phyloP scores from a whole-genome alignment of 1,140 invertebrate species.

The Philaenus spumarius region DNA sequence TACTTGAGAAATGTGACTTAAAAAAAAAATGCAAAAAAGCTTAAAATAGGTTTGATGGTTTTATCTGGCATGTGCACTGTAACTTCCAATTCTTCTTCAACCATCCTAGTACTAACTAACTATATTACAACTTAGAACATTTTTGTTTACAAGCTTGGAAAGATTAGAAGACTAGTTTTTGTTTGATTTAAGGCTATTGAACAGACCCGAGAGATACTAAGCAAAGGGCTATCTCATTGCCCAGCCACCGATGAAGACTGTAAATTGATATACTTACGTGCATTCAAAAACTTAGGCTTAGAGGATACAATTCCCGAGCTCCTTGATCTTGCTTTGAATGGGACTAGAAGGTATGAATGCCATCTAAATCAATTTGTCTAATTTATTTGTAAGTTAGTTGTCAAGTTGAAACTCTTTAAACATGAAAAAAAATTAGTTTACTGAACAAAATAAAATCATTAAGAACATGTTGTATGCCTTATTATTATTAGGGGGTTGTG shows the following conservation, averaged over 20 bases:
- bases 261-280: constrained; percentile 43
- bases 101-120: no score
- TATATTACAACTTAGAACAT: no score
- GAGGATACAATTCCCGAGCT: constrained; percentile 50
- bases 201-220: constrained; percentile 1
- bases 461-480: no score
- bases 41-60: no score
- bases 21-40: no score
- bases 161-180: no score
- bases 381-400: neutral
- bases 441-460: no score
- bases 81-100: no score
- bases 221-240: constrained; percentile 16
- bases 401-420: neutral
- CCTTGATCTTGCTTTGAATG: constrained; percentile 45
- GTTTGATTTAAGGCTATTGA: constrained; percentile 12
- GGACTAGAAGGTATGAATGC: constrained; percentile 37
- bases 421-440: neutral
- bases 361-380: neutral
- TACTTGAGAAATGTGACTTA: no score
- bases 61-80: no score
- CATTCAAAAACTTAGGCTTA: constrained; percentile 57
- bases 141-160: no score
- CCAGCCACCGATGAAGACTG: constrained; percentile 1
- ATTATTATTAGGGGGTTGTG: no score